Conservation (phyloP, 2,113 vertebrate genomes). For the Cebus imitator region DNA sequence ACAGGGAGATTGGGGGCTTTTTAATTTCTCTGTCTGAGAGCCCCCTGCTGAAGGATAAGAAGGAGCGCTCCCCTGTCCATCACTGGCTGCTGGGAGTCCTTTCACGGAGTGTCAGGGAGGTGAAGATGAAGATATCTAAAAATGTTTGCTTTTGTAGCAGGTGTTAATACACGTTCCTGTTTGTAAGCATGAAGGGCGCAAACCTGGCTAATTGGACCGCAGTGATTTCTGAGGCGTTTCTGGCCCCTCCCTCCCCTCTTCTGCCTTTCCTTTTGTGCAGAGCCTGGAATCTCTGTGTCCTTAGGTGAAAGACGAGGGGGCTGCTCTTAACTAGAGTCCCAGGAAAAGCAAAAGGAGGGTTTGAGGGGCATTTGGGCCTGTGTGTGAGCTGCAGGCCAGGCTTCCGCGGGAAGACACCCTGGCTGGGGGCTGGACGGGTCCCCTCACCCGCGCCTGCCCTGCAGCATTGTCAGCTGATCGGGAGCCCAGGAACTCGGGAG, state of each 20-base stretch:
- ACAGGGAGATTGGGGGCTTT: conserved; percentile 55
- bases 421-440: background rate
- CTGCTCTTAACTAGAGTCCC: conserved; percentile 28
- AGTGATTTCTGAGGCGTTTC: conserved; percentile 73
- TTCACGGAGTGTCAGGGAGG: conserved; percentile 74
- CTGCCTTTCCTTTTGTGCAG: conserved; percentile 5
- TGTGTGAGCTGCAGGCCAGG: background rate
- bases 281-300: conserved; percentile 51
- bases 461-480: background rate
- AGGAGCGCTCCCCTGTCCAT: conserved; percentile 66
- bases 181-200: conserved; percentile 79
- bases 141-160: conserved; percentile 81
- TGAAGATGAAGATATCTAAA: conserved; percentile 82
- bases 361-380: background rate
- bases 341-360: background rate
- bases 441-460: background rate
- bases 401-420: background rate
- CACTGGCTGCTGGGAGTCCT: conserved; percentile 58
- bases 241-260: background rate
- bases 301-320: conserved; percentile 38
- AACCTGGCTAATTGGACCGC: conserved; percentile 82
- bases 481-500: background rate
- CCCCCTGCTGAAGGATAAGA: background rate
- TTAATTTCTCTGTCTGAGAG: conserved; percentile 42
- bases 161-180: conserved; percentile 78